Conservation (phyloP, 2,888 invertebrate species). For the Drosophila mimica region DNA sequence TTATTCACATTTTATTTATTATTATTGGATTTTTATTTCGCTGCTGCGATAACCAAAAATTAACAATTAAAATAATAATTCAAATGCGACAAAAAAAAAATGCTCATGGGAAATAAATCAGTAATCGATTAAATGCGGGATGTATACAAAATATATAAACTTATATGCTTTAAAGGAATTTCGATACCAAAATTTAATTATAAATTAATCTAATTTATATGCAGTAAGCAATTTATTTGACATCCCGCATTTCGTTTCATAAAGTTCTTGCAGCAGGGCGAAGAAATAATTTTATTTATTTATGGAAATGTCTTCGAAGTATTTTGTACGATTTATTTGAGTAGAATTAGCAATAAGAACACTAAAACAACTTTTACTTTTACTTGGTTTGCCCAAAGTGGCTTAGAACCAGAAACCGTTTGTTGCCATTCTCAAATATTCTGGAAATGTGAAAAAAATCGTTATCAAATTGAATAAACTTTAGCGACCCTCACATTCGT, state of each 20-base stretch:
- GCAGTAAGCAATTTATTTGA: background rate
- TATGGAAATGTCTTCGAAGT: background rate
- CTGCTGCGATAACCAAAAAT: conserved; percentile 1
- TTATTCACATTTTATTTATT: conserved; percentile 37
- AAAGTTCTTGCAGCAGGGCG: background rate
- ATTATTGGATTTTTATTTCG: conserved; percentile 7
- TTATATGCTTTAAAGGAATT: conserved; percentile 3
- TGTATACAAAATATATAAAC: background rate
- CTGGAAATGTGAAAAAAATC: background rate
- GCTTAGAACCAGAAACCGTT: background rate
- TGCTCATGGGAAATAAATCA: background rate
- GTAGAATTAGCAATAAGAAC: background rate
- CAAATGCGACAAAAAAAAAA: background rate
- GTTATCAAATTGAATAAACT: background rate
- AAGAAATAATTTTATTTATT: background rate
- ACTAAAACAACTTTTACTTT: background rate
- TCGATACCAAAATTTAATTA: background rate
- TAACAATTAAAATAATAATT: conserved; percentile 9
- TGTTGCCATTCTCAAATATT: background rate
- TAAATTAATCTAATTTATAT: background rate
- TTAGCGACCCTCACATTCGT: conserved; percentile 6
- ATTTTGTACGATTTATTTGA: background rate
- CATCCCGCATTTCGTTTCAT: no score
- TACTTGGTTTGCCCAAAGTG: background rate
- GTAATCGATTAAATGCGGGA: conserved; percentile 2